A percentile compares a stretch with the other conserved stretches of the same genome.
Evolutionary conservation across 2,113 vertebrate species (phyloP).

Genomic region (Microcebus lehilahytsara): DNA sequence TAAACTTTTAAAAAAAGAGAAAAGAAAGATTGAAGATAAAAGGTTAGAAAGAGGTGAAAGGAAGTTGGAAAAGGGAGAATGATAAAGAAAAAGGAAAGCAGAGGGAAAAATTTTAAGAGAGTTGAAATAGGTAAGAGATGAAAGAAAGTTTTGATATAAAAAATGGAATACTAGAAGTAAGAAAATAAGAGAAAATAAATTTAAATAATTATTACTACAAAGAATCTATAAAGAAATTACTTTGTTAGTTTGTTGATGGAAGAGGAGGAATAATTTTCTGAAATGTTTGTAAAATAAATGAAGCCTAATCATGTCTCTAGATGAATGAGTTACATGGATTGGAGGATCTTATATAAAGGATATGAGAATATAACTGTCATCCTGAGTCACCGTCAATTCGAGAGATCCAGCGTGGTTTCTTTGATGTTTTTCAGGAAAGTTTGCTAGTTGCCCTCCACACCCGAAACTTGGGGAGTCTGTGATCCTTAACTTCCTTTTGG

Average conservation of each 20-base stretch:
- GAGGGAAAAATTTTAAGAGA: not conserved
- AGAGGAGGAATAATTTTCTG: not conserved
- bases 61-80: not conserved
- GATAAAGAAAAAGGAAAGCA: slow-evolving; percentile 19
- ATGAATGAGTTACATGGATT: not conserved
- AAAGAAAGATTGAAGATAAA: slow-evolving; percentile 40
- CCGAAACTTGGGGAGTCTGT: slow-evolving; percentile 59
- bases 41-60: slow-evolving; percentile 49
- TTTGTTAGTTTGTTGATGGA: slow-evolving; percentile 8
- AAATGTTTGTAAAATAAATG: slow-evolving; percentile 34
- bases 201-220: not conserved
- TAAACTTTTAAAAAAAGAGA: slow-evolving; percentile 31
- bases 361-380: slow-evolving; percentile 63
- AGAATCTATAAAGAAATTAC: not conserved
- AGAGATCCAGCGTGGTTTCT: slow-evolving; percentile 50
- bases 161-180: not conserved
- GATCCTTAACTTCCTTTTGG: slow-evolving; percentile 71
- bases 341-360: not conserved
- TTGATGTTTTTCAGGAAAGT: slow-evolving; percentile 76
- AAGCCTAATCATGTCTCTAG: not conserved
- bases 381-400: not conserved
- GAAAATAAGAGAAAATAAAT: slow-evolving; percentile 23
- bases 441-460: slow-evolving; percentile 63
- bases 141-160: not conserved
- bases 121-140: not conserved